These are phyloP conservation scores for Melitaea athalia DNA, from an alignment of 2,888 invertebrate genomes.

Conservation along the genomic window DNA sequence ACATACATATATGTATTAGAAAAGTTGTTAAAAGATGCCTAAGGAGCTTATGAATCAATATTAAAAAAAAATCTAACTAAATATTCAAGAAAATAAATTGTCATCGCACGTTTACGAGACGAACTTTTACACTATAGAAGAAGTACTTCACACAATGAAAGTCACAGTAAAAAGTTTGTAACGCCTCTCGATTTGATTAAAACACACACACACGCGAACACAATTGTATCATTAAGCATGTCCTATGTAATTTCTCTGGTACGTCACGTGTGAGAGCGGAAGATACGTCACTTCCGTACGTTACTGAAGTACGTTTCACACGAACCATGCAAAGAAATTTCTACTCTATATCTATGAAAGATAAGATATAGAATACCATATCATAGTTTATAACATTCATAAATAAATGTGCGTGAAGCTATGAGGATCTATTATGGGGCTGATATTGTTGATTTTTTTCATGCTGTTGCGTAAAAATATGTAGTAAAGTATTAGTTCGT, in stretches of 20 bases:
- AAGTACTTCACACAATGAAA: no score
- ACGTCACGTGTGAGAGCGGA: constrained; percentile 37
- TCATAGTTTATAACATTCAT: constrained; percentile 5
- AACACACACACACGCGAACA: neutral
- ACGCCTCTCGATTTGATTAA: neutral
- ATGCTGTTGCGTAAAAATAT: neutral
- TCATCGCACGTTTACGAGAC: no score
- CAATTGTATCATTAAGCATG: neutral
- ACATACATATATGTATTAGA: no score
- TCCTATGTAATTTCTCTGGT: constrained; percentile 20
- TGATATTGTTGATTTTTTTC: neutral
- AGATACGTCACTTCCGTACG: constrained; percentile 37
- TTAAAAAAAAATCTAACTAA: no score
- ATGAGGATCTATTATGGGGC: neutral
- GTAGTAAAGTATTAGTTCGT: neutral
- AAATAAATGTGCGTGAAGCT: constrained; percentile 15
- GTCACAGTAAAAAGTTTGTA: neutral
- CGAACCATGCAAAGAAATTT: constrained; percentile 1
- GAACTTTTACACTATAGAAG: no score
- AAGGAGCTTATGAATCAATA: no score
- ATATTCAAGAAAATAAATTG: no score
- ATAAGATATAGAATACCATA: constrained; percentile 9
- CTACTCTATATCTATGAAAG: constrained; percentile 2
- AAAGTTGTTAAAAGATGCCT: no score
- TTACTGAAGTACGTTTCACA: constrained; percentile 32